phyloP scores from a whole-genome alignment of 2,888 invertebrate genomes.

The Sialis fuliginosa region DNA sequence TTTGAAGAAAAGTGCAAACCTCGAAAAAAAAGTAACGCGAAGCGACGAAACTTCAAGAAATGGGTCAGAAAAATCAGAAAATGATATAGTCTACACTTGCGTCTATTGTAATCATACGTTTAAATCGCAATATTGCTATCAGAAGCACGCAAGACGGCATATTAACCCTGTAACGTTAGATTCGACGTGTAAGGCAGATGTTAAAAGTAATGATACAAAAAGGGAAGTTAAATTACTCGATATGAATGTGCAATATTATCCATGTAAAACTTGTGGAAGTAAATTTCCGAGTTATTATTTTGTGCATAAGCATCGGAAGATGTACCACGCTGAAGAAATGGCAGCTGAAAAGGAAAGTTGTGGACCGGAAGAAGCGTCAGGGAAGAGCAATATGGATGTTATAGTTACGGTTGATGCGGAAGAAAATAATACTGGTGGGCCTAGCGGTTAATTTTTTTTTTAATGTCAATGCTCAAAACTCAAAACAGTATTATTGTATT shows the following conservation, averaged over 20 bases:
- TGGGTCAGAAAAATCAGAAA: constrained; percentile 7
- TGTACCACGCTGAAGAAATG: constrained; percentile 57
- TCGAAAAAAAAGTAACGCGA: neutral
- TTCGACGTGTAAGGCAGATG: constrained; percentile 8
- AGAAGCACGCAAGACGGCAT: constrained; percentile 57
- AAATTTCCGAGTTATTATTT: constrained; percentile 90
- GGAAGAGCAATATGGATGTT: too few relatives aligned
- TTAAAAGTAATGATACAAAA: constrained; percentile 20
- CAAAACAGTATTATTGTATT: too few relatives aligned
- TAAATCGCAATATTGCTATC: constrained; percentile 71
- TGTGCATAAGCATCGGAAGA: constrained; percentile 78
- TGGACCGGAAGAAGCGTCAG: constrained; percentile 13
- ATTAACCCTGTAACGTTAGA: constrained; percentile 40
- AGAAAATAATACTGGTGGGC: too few relatives aligned
- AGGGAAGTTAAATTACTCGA: constrained; percentile 47
- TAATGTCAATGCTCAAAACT: too few relatives aligned
- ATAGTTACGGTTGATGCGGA: too few relatives aligned
- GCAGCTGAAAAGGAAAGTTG: constrained; percentile 20
- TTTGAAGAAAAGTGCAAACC: constrained; percentile 17
- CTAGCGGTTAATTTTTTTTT: neutral
- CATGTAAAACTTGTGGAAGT: constrained; percentile 81
- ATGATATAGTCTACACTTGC: constrained; percentile 36
- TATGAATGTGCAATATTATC: constrained; percentile 77
- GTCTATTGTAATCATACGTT: constrained; percentile 63
- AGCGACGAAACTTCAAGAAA: constrained; percentile 12